phyloP scores from a whole-genome alignment of 2,113 vertebrate genomes.

The Pseudorasbora parva region DNA sequence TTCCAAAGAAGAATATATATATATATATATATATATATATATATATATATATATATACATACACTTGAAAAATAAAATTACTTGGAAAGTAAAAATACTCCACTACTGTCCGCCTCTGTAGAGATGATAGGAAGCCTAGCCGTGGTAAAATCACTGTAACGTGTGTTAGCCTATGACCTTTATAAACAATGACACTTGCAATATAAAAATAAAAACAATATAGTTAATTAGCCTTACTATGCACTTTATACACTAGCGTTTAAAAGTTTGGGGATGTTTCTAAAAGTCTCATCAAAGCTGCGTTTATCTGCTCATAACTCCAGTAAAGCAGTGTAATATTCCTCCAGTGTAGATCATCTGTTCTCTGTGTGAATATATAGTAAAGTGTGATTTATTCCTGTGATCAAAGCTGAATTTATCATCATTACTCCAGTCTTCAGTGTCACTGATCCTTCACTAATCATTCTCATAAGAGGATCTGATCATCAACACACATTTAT shows the following conservation, averaged over 20 bases:
- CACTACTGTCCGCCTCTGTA: too few species aligned
- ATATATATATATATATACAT: too few species aligned
- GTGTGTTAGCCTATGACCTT: neutral
- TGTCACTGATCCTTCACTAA: neutral
- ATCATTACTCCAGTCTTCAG: neutral
- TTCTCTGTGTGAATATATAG: neutral
- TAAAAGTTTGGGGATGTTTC: too few species aligned
- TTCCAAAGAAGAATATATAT: too few species aligned
- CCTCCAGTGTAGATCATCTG: neutral
- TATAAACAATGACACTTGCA: neutral
- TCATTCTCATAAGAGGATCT: neutral
- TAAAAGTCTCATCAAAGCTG: neutral
- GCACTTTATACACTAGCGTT: too few species aligned
- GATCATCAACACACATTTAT: neutral
- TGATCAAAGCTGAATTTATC: too few species aligned
- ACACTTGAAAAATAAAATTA: too few species aligned
- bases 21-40: too few species aligned
- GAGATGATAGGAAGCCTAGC: neutral
- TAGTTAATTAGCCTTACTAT: neutral
- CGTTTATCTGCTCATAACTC: too few species aligned
- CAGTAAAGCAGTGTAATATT: neutral
- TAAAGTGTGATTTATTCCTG: too few species aligned
- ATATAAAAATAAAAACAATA: neutral
- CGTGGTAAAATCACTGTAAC: neutral
- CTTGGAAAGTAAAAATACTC: too few species aligned